Percentiles rank a stretch among this genome's conserved stretches.
These are phyloP conservation scores for Cephalotes varians DNA, from an alignment of 2,888 invertebrate genomes.

Conservation along the genomic window DNA sequence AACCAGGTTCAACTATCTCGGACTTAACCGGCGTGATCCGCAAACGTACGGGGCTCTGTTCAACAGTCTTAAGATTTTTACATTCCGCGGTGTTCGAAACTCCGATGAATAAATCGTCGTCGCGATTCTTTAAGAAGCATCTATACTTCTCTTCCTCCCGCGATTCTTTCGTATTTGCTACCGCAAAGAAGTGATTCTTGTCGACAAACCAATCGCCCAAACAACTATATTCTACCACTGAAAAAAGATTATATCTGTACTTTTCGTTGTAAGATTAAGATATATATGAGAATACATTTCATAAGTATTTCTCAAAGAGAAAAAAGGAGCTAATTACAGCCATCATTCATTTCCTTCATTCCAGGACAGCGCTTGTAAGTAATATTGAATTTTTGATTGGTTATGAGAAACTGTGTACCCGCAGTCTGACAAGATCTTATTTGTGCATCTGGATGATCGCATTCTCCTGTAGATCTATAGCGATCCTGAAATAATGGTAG, in stretches of 20 bases:
- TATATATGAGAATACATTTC: background rate
- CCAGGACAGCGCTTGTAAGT: slow-evolving; percentile 96
- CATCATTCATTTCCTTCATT: slow-evolving; percentile 96
- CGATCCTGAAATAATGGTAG: slow-evolving; percentile 88
- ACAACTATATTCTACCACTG: slow-evolving; percentile 96
- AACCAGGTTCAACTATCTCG: slow-evolving; percentile 96
- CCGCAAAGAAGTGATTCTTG: slow-evolving; percentile 98
- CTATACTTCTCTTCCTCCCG: slow-evolving; percentile 97
- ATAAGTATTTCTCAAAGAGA: background rate
- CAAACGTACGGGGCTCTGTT: slow-evolving; percentile 96
- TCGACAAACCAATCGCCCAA: slow-evolving; percentile 98
- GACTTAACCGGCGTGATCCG: slow-evolving; percentile 95
- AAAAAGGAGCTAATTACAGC: slow-evolving; percentile 86
- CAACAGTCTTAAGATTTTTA: slow-evolving; percentile 96
- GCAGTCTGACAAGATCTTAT: slow-evolving; percentile 98
- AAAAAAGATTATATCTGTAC: slow-evolving; percentile 29
- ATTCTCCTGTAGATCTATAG: slow-evolving; percentile 96
- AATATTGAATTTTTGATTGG: slow-evolving; percentile 98
- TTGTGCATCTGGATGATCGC: slow-evolving; percentile 94
- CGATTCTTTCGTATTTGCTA: slow-evolving; percentile 98
- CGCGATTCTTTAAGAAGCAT: slow-evolving; percentile 97
- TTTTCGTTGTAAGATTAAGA: background rate
- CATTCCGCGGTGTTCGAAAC: slow-evolving; percentile 98
- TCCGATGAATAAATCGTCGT: slow-evolving; percentile 96
- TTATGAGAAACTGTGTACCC: slow-evolving; percentile 97